These are phyloP conservation scores for Aspidiotus destructor DNA, from an alignment of 2,888 invertebrate species.

Conservation along the genomic window DNA sequence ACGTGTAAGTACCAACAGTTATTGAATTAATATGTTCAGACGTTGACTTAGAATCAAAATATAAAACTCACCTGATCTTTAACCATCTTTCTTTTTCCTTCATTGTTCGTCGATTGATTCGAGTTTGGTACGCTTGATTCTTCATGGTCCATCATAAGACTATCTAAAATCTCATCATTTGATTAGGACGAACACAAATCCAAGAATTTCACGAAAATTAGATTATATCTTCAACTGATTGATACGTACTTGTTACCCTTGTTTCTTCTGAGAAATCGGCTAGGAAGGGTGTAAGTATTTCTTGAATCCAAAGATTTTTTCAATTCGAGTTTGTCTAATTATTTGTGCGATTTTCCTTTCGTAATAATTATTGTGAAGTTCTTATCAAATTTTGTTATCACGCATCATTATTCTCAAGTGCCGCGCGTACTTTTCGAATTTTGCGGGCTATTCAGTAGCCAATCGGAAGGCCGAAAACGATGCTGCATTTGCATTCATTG, in stretches of 20 bases:
- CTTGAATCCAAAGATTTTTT: conserved; percentile 49
- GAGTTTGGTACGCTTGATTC: background rate
- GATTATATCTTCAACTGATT: background rate
- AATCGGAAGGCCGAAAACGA: too few species aligned
- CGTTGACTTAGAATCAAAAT: background rate
- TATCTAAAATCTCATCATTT: conserved; percentile 66
- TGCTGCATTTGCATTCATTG: too few species aligned
- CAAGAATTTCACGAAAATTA: background rate
- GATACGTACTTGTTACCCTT: conserved; percentile 35
- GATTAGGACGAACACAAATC: conserved; percentile 39
- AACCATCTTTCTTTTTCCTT: background rate
- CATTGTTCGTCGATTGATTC: background rate
- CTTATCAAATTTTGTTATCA: too few species aligned
- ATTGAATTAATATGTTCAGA: background rate
- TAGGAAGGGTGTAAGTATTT: conserved; percentile 71
- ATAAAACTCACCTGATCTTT: conserved; percentile 8
- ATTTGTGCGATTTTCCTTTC: too few species aligned
- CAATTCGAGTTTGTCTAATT: too few species aligned
- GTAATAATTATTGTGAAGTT: too few species aligned
- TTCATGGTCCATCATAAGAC: conserved; percentile 58
- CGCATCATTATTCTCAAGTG: too few species aligned
- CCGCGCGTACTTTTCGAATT: too few species aligned
- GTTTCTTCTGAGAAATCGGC: conserved; percentile 64
- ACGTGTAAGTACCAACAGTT: too few species aligned
- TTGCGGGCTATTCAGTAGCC: too few species aligned